phyloP scores from a whole-genome alignment of 2,113 vertebrate genomes.

The Mesoclemmys tuberculata region DNA sequence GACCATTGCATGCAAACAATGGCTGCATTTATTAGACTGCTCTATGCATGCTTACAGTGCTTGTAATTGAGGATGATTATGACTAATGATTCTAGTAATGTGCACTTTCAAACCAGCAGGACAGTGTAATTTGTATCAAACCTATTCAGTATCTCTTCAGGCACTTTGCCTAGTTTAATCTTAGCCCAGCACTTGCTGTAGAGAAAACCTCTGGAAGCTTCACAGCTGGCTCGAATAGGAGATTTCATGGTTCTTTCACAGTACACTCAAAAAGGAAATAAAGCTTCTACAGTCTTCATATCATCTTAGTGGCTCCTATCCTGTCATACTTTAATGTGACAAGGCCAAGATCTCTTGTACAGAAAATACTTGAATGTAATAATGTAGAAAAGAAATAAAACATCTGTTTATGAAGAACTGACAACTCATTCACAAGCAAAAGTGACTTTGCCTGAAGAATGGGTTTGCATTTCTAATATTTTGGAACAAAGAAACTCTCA shows the following conservation, averaged over 20 bases:
- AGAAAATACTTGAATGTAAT: not conserved
- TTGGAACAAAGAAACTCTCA: not conserved
- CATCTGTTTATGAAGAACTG: not conserved
- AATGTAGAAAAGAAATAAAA: conserved; percentile 10
- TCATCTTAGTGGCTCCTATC: not conserved
- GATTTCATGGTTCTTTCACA: conserved; percentile 46
- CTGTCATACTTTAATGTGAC: conserved; percentile 46
- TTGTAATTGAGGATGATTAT: conserved; percentile 88
- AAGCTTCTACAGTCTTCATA: conserved; percentile 40
- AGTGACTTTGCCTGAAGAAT: not conserved
- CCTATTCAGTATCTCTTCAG: conserved; percentile 84
- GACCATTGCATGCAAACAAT: conserved; percentile 63
- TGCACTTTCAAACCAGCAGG: conserved; percentile 85
- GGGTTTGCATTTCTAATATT: not conserved
- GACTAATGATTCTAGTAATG: conserved; percentile 90
- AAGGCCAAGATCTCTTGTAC: conserved; percentile 22
- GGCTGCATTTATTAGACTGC: conserved; percentile 67
- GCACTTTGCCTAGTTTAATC: conserved; percentile 78
- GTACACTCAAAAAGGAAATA: conserved; percentile 37
- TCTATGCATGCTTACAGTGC: conserved; percentile 66
- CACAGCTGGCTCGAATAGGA: conserved; percentile 65
- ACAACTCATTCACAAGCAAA: conserved; percentile 4
- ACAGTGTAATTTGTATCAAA: conserved; percentile 88
- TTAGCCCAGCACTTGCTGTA: conserved; percentile 60
- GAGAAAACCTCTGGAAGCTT: conserved; percentile 68